These are phyloP conservation scores for Hololepta plana DNA, from an alignment of 2,888 invertebrate genomes.

Conservation along the genomic window DNA sequence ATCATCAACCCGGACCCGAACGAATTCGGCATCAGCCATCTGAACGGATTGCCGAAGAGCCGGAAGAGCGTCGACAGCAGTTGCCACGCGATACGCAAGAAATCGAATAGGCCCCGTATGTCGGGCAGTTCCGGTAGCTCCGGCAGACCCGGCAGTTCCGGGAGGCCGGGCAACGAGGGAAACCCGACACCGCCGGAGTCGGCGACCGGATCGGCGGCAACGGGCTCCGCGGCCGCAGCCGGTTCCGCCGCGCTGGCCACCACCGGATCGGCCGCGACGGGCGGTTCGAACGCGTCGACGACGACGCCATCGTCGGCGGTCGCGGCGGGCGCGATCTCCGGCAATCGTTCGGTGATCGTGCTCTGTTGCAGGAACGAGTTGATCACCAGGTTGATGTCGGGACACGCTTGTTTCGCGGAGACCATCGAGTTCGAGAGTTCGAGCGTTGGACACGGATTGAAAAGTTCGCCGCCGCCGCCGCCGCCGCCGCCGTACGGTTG, in stretches of 20 bases:
- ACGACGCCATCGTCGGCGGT: constrained; percentile 10
- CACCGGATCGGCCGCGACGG: constrained; percentile 6
- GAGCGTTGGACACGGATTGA: too few species aligned
- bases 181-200: constrained; percentile 8
- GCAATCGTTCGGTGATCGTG: constrained; percentile 22
- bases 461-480: too few species aligned
- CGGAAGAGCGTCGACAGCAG: too few species aligned
- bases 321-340: constrained; percentile 14
- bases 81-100: constrained; percentile 7
- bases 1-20: too few species aligned
- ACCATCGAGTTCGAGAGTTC: too few species aligned
- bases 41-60: too few species aligned
- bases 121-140: constrained; percentile 12
- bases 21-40: too few species aligned
- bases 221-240: constrained; percentile 9
- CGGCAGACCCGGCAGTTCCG: constrained; percentile 14
- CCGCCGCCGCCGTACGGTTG: too few species aligned
- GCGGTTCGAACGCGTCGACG: constrained; percentile 7
- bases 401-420: constrained; percentile 50
- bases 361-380: constrained; percentile 49
- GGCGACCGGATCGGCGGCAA: constrained; percentile 10
- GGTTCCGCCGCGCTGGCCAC: constrained; percentile 4
- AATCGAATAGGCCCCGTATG: constrained; percentile 19
- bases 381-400: constrained; percentile 49
- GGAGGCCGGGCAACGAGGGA: constrained; percentile 13